A percentile compares a stretch with the other conserved stretches of the same genome.
Evolutionary conservation across 1,140 invertebrate genomes (phyloP).

Genomic region (Heliothis virescens): DNA sequence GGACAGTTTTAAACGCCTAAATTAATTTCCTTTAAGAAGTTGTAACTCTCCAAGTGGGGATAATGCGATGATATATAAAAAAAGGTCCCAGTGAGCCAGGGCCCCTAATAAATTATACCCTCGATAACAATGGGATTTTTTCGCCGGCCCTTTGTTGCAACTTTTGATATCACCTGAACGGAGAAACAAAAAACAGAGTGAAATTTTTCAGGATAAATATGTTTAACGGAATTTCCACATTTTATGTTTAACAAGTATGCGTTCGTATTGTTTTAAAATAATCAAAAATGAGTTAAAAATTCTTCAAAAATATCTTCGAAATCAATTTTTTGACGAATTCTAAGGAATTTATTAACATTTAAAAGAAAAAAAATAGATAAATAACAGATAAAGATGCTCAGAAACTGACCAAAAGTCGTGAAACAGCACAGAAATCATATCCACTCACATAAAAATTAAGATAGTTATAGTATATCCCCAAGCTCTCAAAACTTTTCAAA

Average conservation of each 20-base stretch:
- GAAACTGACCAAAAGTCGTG: too few species aligned
- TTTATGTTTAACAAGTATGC: background rate
- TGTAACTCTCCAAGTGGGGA: slow-evolving; percentile 84
- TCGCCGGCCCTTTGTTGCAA: slow-evolving; percentile 82
- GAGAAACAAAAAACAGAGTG: slow-evolving; percentile 62
- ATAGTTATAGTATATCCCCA: too few species aligned
- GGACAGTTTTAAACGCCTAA: slow-evolving; percentile 84
- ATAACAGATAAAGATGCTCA: too few species aligned
- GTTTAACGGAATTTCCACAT: background rate
- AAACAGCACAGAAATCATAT: too few species aligned
- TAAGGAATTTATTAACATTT: background rate
- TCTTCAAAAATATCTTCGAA: background rate
- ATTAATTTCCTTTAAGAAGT: slow-evolving; percentile 86
- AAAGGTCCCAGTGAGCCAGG: slow-evolving; percentile 81
- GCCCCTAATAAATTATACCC: slow-evolving; percentile 85
- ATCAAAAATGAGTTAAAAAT: background rate
- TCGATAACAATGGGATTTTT: slow-evolving; percentile 86
- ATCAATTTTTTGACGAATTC: background rate
- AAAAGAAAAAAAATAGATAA: background rate
- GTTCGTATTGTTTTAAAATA: background rate
- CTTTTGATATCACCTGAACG: slow-evolving; percentile 86
- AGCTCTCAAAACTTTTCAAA: background rate
- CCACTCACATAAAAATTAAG: too few species aligned
- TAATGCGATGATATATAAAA: slow-evolving; percentile 87
- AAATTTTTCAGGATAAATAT: slow-evolving; percentile 28